These are phyloP conservation scores for Germaria angustata DNA, from an alignment of 2,888 invertebrate genomes.

Conservation along the genomic window DNA sequence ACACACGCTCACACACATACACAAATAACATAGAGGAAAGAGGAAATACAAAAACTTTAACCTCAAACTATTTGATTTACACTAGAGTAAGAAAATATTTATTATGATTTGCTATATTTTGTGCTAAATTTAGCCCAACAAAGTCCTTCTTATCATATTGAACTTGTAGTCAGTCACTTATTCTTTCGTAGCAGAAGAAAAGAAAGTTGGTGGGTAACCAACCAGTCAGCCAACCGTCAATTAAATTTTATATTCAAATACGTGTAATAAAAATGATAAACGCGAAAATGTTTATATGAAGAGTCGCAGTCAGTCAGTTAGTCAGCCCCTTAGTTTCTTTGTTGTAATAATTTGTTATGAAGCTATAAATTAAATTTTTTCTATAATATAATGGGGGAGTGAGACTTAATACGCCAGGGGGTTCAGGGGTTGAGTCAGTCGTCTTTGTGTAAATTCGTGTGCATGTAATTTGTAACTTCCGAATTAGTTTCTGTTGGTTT, in stretches of 20 bases:
- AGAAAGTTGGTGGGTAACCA: constrained; percentile 4
- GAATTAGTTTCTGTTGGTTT: constrained; percentile 47
- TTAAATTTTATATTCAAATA: constrained; percentile 35
- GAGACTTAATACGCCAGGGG: not conserved
- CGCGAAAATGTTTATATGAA: constrained; percentile 8
- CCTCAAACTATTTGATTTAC: constrained; percentile 48
- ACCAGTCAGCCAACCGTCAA: constrained; percentile 17
- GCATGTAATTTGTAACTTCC: constrained; percentile 58
- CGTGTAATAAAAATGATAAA: constrained; percentile 7
- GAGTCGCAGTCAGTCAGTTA: not conserved
- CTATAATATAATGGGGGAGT: not conserved
- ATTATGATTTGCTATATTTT: constrained; percentile 14
- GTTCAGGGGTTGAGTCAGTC: not conserved
- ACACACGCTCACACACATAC: not conserved
- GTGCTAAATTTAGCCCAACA: not conserved
- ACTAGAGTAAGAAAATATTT: constrained; percentile 39
- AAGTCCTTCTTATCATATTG: constrained; percentile 37
- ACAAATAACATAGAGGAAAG: not conserved
- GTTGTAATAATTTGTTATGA: constrained; percentile 8
- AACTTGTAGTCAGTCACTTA: constrained; percentile 4
- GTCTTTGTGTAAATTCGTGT: not conserved
- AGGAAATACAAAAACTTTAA: constrained; percentile 39
- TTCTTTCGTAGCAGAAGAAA: not conserved
- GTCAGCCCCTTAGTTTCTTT: not conserved
- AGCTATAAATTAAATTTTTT: no score